Percentiles rank a stretch among this genome's conserved stretches.
These are phyloP conservation scores for Gnathonemus longibarbis DNA, from an alignment of 2,113 vertebrate genomes.

Conservation along the genomic window DNA sequence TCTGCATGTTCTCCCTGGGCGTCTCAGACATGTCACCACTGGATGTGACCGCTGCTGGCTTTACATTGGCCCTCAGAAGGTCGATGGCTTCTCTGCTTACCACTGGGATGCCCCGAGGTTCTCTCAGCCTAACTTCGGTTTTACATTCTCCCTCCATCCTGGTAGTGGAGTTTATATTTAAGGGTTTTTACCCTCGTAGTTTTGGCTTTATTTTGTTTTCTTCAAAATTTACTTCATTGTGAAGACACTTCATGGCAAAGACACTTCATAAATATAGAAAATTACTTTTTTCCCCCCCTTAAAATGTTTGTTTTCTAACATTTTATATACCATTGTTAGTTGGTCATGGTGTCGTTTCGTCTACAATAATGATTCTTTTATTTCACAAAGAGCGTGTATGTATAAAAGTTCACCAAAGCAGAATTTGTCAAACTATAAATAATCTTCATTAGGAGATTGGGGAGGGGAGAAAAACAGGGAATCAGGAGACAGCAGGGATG, in stretches of 20 bases:
- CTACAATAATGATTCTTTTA: neutral
- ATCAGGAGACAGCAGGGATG: conserved; percentile 1
- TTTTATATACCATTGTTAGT: neutral
- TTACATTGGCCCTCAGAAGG: neutral
- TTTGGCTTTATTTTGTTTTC: neutral
- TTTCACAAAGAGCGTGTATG: neutral
- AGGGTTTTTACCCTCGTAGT: neutral
- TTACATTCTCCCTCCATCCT: neutral
- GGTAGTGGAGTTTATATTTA: neutral
- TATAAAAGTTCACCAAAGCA: conserved; percentile 13
- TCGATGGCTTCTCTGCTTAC: neutral
- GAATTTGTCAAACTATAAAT: neutral
- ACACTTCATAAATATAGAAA: conserved; percentile 7
- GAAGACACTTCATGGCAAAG: neutral
- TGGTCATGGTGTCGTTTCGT: neutral
- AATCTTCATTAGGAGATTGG: neutral
- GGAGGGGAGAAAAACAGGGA: neutral
- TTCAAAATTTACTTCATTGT: neutral
- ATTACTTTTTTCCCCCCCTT: neutral
- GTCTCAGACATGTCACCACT: neutral
- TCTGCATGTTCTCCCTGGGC: neutral
- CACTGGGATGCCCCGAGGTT: neutral
- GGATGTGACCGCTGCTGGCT: neutral
- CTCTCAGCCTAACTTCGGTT: no score
- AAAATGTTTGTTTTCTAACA: neutral